Percentiles rank a stretch among this genome's conserved stretches.
Evolutionary conservation across 2,113 vertebrate genomes (phyloP).

Genomic region (Eublepharis macularius): DNA sequence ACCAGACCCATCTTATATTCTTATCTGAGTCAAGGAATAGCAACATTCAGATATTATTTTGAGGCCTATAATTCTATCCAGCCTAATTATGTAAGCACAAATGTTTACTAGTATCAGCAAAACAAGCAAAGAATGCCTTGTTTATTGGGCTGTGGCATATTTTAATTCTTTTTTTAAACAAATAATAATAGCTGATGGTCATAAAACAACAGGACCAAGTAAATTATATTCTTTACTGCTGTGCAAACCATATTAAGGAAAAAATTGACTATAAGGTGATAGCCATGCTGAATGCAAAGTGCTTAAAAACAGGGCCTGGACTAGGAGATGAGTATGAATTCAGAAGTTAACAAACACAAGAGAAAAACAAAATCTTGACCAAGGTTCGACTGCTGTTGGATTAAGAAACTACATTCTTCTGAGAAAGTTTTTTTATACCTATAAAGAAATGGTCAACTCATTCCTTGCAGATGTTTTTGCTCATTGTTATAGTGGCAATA

Average conservation of each 20-base stretch:
- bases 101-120: conserved; percentile 18
- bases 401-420: conserved; percentile 31
- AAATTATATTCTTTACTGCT: conserved; percentile 18
- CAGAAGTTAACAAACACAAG: conserved; percentile 27
- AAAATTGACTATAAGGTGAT: neutral
- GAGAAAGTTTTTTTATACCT: conserved; percentile 18
- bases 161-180: neutral
- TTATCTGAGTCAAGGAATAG: conserved; percentile 8
- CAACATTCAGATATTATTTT: neutral
- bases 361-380: conserved; percentile 33
- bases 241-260: neutral
- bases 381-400: conserved; percentile 21
- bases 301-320: neutral
- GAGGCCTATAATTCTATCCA: neutral
- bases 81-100: neutral
- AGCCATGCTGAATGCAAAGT: conserved; percentile 11
- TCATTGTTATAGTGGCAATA: conserved; percentile 20
- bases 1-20: neutral
- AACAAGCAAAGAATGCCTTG: neutral
- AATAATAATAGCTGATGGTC: neutral
- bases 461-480: conserved; percentile 27
- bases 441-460: neutral
- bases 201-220: conserved; percentile 10
- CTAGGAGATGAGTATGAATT: conserved; percentile 23
- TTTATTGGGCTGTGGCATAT: neutral